Base-by-base conservation (phyloP, 2,113 vertebrate species). In the Xyrauchen texanus region DNA sequence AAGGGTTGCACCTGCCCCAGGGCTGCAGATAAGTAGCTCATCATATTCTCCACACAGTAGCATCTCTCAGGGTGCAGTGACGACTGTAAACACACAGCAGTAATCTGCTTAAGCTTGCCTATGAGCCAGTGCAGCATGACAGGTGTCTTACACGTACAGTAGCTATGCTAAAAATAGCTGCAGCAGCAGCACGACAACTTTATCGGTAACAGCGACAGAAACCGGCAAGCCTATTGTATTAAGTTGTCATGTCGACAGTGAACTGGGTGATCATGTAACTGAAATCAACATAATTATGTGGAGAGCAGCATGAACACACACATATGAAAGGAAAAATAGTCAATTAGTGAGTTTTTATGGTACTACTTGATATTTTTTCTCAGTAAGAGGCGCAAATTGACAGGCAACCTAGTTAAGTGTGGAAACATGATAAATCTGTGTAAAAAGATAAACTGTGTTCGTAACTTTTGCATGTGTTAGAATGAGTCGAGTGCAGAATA, bases 41-140 rank as follows among this genome's bases (percentile, higher is more conserved):
- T 78, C 77, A 81, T 84, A 81, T 81, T 68, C 82, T 74, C 70
- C 76, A 83, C 71, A 70, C 78, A 62, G 68, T 81, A 34, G 63
- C 82, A 77, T 70, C 73, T 77, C 62, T 77, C 64, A 53, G 63
- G 74, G 52, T 71, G 72, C 60, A 61, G 34, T 76, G 16, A 62
- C 65, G 78, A 64, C 74, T 80, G 78, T 80, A 83, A 77, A 83
- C 66, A 83, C 70, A 78, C 34, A 52, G 52, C 62, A 47, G 63
- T 76, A 82, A 84, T 79, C 77, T 79, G 66, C 80, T 82, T 76
- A 79, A 68, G 55, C 55, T 57, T 51, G 62, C 53, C 76, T 76
- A 66, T 77, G 61, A 76, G 71, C 63, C 57, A 9, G 76, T 49
- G 47, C 75, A 72, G 63, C 63, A 62, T 82, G 79, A 81, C 79